These are phyloP conservation scores for Drosophila carrolli DNA, from an alignment of 1,140 invertebrate genomes.

Conservation along the genomic window DNA sequence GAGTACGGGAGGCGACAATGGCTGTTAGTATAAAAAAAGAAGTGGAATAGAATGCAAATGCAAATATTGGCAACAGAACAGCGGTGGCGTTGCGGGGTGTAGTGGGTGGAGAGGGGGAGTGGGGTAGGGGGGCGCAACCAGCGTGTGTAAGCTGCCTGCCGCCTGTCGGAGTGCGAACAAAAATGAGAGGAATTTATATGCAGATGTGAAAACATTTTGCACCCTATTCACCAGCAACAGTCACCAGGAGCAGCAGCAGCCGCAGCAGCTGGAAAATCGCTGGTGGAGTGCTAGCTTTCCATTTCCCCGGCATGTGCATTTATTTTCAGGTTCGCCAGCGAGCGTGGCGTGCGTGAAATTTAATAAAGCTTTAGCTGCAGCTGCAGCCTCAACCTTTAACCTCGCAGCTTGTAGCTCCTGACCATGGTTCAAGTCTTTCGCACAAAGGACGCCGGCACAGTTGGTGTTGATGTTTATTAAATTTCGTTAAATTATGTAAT, in stretches of 20 bases:
- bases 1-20: constrained; percentile 53
- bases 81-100: constrained; percentile 10
- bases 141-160: constrained; percentile 73
- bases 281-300: constrained; percentile 6
- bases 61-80: constrained; percentile 81
- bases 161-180: constrained; percentile 68
- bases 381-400: constrained; percentile 25
- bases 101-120: no score
- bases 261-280: background rate
- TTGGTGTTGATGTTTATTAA: constrained; percentile 81
- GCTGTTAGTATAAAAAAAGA: constrained; percentile 30
- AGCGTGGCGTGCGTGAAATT: constrained; percentile 76
- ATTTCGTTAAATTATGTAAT: constrained; percentile 81
- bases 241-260: constrained; percentile 17
- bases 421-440: constrained; percentile 5
- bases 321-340: constrained; percentile 69
- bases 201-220: constrained; percentile 81
- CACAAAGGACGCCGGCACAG: constrained; percentile 34
- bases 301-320: constrained; percentile 54
- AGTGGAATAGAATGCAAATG: constrained; percentile 80
- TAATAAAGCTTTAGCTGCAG: constrained; percentile 73
- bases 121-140: constrained; percentile 27
- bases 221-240: constrained; percentile 69
- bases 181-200: constrained; percentile 82
- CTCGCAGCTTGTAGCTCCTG: constrained; percentile 5